Evolutionary conservation across 2,113 vertebrate species (phyloP), one percentile per base, ranked within the genome.

Genomic region (Tympanuchus pallidicinctus): DNA sequence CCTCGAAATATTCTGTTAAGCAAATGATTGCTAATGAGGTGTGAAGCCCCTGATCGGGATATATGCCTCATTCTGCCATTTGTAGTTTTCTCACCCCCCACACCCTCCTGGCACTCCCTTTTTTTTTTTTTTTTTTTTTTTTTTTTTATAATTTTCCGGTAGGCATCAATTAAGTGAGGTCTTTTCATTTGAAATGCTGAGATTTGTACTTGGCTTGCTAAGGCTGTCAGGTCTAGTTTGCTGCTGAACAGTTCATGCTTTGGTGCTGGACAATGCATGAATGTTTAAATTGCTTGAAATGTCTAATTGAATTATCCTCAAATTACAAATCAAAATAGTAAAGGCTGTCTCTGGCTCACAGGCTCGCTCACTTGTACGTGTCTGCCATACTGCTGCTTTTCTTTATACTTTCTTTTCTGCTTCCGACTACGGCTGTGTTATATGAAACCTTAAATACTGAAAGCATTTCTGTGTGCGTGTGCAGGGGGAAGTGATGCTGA

Each of bases 231-330:
- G 81, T 98, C 97, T 97, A 47, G 97, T 98, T 98, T 98, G 97
- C 97, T 96, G 95, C 97, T 96, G 92, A 97, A 95, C 95, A 89
- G 96, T 95, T 97, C 97, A 96, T 96, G 97, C 69, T 95, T 97
- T 96, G 88, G 93, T 96, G 97, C 96, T 96, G 98, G 98, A 98
- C 98, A 98, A 98, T 98, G 96, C 97, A 98, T 97, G 97, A 98
- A 98, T 98, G 98, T 98, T 98, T 98, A 98, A 98, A 98, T 98
- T 98, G 97, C 98, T 98, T 94, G 94, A 96, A 96, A 97, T 96
- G 98, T 98, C 98, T 98, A 97, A 97, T 95, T 97, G 97, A 97
- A 98, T 99, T 98, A 98, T 81, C 96, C 86, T 98, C 98, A 98
- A 97, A 96, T 96, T 95, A 96, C 95, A 95, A 97, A 98, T 98